A percentile compares a stretch with the other conserved stretches of the same genome.
Conservation (phyloP, 2,113 vertebrate species). For the Cygnus atratus region DNA sequence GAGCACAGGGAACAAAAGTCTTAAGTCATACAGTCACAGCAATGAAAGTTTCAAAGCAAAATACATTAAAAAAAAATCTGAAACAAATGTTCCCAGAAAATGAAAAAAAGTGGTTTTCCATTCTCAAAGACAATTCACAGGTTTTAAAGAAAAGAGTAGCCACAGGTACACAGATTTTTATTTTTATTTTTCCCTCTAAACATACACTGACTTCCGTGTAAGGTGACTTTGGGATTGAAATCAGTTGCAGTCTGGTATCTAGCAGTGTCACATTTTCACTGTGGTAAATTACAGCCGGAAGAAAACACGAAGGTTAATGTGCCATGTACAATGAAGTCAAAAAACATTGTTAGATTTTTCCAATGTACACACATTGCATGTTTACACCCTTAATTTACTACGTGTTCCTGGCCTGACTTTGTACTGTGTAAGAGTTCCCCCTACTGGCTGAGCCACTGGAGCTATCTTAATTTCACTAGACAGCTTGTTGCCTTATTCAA, state of each 20-base stretch:
- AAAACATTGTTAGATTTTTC: neutral
- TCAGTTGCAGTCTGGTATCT: neutral
- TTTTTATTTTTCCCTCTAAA: neutral
- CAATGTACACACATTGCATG: accelerated
- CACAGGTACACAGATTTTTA: neutral
- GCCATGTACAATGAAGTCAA: neutral
- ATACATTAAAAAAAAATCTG: neutral
- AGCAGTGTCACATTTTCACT: neutral
- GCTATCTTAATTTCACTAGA: neutral
- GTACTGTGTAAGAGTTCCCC: constrained; percentile 48
- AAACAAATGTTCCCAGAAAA: neutral
- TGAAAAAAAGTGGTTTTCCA: neutral
- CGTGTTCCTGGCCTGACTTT: neutral
- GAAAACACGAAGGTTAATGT: neutral
- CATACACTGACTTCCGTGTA: neutral
- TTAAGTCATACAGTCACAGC: neutral
- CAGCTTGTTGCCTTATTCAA: neutral
- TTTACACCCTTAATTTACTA: neutral
- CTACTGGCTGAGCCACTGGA: constrained; percentile 52
- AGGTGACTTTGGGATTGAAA: neutral
- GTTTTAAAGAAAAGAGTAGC: neutral
- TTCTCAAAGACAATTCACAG: neutral
- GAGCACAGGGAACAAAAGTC: neutral
- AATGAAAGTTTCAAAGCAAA: neutral
- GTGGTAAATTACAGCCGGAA: neutral